Percentiles rank a stretch among this genome's conserved stretches.
Evolutionary conservation across 2,888 invertebrate genomes (phyloP).

Genomic region (Anarsia innoxiella): DNA sequence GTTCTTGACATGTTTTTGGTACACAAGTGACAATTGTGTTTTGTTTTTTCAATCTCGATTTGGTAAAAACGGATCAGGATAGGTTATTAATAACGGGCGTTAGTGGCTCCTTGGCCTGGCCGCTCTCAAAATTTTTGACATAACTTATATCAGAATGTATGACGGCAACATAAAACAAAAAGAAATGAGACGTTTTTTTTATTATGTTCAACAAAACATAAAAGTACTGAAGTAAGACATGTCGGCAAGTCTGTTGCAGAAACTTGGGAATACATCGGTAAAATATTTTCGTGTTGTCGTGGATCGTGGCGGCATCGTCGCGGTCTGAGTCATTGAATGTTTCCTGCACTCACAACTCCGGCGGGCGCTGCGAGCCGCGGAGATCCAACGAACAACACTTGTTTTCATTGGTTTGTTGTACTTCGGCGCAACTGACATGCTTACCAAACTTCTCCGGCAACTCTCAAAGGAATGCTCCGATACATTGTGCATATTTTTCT

Average conservation of each 20-base stretch:
- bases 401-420: slow-evolving; percentile 36
- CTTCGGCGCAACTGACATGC: slow-evolving; percentile 32
- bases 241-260: slow-evolving; percentile 2
- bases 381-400: slow-evolving; percentile 38
- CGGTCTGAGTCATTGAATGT: slow-evolving; percentile 36
- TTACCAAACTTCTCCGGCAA: slow-evolving; percentile 35
- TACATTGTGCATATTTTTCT: slow-evolving; percentile 24
- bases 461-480: slow-evolving; percentile 10
- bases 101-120: slow-evolving; percentile 6
- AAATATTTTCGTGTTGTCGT: slow-evolving; percentile 28
- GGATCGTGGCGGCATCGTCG: slow-evolving; percentile 4
- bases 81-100: too few relatives aligned
- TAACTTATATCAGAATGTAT: too few relatives aligned
- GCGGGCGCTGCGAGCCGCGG: slow-evolving; percentile 20
- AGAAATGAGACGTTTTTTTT: too few relatives aligned
- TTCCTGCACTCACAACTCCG: slow-evolving; percentile 39
- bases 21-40: too few relatives aligned
- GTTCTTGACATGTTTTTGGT: too few relatives aligned
- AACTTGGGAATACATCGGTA: slow-evolving; percentile 29
- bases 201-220: slow-evolving; percentile 5
- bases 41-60: too few relatives aligned
- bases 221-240: slow-evolving; percentile 13
- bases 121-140: too few relatives aligned
- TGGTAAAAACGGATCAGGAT: too few relatives aligned
- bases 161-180: too few relatives aligned